These are phyloP conservation scores for Lonchura striata DNA, from an alignment of 2,113 vertebrate genomes.

Conservation along the genomic window DNA sequence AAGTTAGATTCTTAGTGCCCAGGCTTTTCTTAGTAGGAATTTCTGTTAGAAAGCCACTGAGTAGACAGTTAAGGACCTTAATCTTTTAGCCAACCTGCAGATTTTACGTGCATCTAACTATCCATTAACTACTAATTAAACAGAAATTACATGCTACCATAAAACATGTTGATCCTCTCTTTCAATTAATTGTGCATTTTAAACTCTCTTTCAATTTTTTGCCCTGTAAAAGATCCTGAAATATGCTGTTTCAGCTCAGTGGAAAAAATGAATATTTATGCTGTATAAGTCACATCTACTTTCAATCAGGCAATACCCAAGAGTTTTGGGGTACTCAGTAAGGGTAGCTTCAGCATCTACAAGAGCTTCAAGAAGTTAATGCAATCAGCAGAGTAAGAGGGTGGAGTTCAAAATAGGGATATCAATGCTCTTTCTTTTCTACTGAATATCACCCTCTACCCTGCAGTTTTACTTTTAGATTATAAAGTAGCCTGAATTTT, in stretches of 20 bases:
- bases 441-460: neutral
- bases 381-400: neutral
- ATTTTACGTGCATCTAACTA: neutral
- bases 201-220: neutral
- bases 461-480: neutral
- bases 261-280: neutral
- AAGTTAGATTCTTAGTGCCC: neutral
- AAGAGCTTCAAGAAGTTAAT: neutral
- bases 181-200: neutral
- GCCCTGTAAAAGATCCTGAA: neutral
- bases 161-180: neutral
- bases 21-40: neutral
- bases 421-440: neutral
- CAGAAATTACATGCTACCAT: neutral
- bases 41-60: neutral
- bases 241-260: neutral
- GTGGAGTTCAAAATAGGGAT: neutral
- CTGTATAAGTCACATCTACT: neutral
- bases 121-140: neutral
- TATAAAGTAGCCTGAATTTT: neutral
- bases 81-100: neutral
- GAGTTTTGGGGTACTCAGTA: neutral
- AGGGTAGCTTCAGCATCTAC: neutral
- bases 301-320: neutral
- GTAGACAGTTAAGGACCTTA: neutral